A percentile compares a stretch with the other conserved stretches of the same genome.
These are phyloP conservation scores for Zaprionus nigranus DNA, from an alignment of 1,140 invertebrate genomes.

Conservation along the genomic window DNA sequence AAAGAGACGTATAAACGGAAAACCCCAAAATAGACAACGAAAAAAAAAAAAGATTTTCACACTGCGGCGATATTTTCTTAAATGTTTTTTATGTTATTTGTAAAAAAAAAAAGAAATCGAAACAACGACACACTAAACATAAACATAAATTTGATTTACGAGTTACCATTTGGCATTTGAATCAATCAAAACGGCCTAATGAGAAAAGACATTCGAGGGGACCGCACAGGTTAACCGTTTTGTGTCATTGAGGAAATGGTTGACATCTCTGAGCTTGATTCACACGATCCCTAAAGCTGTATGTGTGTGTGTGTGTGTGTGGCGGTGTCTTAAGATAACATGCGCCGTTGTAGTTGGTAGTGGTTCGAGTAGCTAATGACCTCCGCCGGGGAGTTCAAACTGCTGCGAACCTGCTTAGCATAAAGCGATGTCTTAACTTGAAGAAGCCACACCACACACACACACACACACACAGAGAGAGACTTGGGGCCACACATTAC, in stretches of 20 bases:
- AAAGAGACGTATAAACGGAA: slow-evolving; percentile 2
- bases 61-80: slow-evolving; percentile 35
- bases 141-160: slow-evolving; percentile 80
- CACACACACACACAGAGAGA: not conserved
- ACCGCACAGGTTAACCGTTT: slow-evolving; percentile 54
- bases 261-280: slow-evolving; percentile 56
- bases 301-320: not conserved
- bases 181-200: slow-evolving; percentile 74
- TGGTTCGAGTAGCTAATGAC: slow-evolving; percentile 33
- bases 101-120: slow-evolving; percentile 10
- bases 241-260: slow-evolving; percentile 54
- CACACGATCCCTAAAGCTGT: slow-evolving; percentile 55
- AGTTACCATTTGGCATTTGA: slow-evolving; percentile 41
- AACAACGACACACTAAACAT: not conserved
- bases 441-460: slow-evolving; percentile 22
- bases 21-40: slow-evolving; percentile 11
- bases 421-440: slow-evolving; percentile 45
- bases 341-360: slow-evolving; percentile 25
- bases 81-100: slow-evolving; percentile 41
- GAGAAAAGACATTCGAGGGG: slow-evolving; percentile 33
- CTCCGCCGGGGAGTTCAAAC: slow-evolving; percentile 56
- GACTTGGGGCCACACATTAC: slow-evolving; percentile 37
- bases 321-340: slow-evolving; percentile 39
- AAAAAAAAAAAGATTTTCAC: slow-evolving; percentile 21
- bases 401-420: slow-evolving; percentile 53